Evolutionary conservation across 1,140 invertebrate species (phyloP), one percentile per base, ranked within the genome.

Genomic region (Formica exsecta): DNA sequence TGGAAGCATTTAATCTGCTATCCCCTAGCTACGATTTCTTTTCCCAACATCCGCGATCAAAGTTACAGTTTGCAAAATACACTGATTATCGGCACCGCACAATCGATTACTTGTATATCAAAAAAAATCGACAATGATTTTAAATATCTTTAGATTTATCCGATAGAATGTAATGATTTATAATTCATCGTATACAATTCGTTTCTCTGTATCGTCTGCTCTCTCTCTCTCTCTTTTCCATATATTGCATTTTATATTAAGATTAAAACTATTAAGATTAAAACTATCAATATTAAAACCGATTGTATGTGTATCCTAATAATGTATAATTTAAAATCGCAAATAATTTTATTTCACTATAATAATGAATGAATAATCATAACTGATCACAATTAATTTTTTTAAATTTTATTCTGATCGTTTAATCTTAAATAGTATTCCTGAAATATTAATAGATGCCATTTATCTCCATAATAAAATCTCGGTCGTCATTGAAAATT

Each of bases 31-130:
- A 59, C 68, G 57, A 62, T 48, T 48, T 32, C 61, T 84, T 68
- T 44, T 57, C 44, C 44, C 77, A 81, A 81, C 29, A 86, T 57
- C 29, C 51, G 22, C 54, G 86, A 62, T 90, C 86, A 90, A 89
- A 88, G 88, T 90, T 77, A 89, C 81, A 85, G 74, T 89, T 90
- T 79, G 74, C 79, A 57, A 80, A 48, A 84, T 36, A 65, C 48
- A 80, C n/a, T 70, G 85, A 84, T 84, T 89, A 64, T 61, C 38
- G 54, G 3, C 25, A 13, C 62, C 32, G 19, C 73, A 51, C 73
- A 51, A 89, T 81, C 64, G 36, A 59, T 74, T 73, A 36, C 32
- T 51, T 38, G 61, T 22, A 19, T 19, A 19, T 81, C 25, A 16
- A 51, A 44, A 41, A 71, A 19, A 59, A 22, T 13, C 9, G 19